These are phyloP conservation scores for Falcunculus frontatus DNA, from an alignment of 2,113 vertebrate genomes.

Conservation along the genomic window DNA sequence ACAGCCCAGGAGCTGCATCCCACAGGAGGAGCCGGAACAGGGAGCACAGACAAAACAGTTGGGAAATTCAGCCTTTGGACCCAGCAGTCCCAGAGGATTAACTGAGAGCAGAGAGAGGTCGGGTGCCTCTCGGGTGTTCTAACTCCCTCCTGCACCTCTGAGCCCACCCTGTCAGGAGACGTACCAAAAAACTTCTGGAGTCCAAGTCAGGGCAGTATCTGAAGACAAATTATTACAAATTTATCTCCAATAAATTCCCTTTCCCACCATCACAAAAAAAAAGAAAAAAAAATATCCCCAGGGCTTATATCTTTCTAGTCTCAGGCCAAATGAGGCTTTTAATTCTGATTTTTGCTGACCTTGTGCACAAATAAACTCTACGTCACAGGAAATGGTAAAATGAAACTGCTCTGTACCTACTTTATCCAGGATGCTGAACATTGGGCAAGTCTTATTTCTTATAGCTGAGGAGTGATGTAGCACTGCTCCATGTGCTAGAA, in stretches of 20 bases:
- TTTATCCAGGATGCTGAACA: background rate
- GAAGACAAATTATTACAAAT: background rate
- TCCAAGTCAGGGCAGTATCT: background rate
- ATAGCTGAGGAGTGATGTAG: background rate
- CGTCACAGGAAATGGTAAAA: background rate
- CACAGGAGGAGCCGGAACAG: background rate
- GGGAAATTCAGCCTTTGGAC: background rate
- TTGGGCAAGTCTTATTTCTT: background rate
- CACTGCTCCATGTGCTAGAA: background rate
- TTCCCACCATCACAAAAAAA: background rate
- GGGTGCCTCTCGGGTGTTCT: fast-evolving
- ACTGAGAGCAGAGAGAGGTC: background rate
- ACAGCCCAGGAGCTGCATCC: background rate
- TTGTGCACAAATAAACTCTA: background rate
- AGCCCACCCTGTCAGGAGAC: background rate
- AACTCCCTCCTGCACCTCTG: background rate
- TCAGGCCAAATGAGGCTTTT: background rate
- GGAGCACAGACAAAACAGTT: background rate
- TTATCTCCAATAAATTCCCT: background rate
- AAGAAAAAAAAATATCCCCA: too few relatives aligned
- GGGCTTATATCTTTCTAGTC: background rate
- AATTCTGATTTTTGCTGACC: background rate
- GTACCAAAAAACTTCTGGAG: background rate
- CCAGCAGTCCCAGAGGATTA: background rate
- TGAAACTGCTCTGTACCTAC: background rate